Base-by-base conservation (phyloP, 2,888 invertebrate genomes). In the Trachelus tabidus region DNA sequence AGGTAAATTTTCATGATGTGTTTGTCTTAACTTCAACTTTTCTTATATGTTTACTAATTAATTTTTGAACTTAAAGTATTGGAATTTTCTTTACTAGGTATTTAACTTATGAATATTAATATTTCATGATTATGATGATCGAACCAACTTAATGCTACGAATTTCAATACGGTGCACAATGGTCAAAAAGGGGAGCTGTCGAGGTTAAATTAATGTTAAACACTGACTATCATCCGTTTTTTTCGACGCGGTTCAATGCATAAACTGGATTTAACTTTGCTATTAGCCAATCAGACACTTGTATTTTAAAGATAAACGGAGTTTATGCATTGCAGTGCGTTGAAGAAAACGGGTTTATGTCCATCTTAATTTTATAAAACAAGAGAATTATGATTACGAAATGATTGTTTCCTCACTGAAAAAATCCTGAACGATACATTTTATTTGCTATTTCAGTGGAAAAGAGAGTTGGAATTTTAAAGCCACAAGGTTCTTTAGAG, bases 401-500 rank as follows among this genome's bases (percentile, higher is more conserved):
- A 56, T 23, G 2, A 40, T 56, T 56, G 56, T 56, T 15, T 15
- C 23, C 2, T 56, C 23, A 23, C 9, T 23, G 23, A 56, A 56
- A 56, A 56, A 23, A 56, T 23, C 23, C 23, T 56, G 23, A 56
- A 23, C 9, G 9, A 56, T 74, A 15, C 35, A 23, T 74, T 74
- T 34, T 30, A 30, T 35, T 74, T 34, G n/a, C 11, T 77, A 73
- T 83, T 83, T 0, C 88, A 93, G 93, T 93, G 82, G 94, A 94
- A 87, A 94, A 93, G 82, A 93, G 93, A 75, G 93, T 93, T 40
- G 95, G 95, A 2, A 96, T 96, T 81, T 90, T 96, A 81, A 96
- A 96, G 87, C 95, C 95, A 0, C 95, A 95, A 87, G 95, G 95
- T 0, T 95, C 95, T 0, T 86, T 95, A 81, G 95, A 95, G 88